Percentiles rank a stretch among this genome's conserved stretches.
Conservation (phyloP, 2,113 vertebrate genomes). For the Speoplatyrhinus poulsoni region DNA sequence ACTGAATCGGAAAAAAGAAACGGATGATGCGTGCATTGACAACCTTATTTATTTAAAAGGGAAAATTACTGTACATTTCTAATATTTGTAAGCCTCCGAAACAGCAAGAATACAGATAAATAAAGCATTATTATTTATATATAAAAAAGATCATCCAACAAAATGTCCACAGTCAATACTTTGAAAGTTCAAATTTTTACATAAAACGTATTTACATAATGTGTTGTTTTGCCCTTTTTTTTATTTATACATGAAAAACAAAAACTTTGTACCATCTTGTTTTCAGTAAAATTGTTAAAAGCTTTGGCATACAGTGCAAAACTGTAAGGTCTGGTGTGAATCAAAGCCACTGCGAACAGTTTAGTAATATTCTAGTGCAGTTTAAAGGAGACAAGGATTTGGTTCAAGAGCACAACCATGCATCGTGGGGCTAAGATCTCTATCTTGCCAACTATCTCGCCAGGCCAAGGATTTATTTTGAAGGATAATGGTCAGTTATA, state of each 20-base stretch:
- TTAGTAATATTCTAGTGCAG: conserved; percentile 62
- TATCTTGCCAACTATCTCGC: too few species aligned
- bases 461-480: too few species aligned
- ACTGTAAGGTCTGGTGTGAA: conserved; percentile 36
- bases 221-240: conserved; percentile 66
- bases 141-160: conserved; percentile 47
- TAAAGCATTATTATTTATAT: conserved; percentile 78
- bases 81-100: conserved; percentile 72
- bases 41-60: conserved; percentile 81
- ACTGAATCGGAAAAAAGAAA: background rate
- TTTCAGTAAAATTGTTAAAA: conserved; percentile 50
- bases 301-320: conserved; percentile 70
- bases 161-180: conserved; percentile 72
- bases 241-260: conserved; percentile 65
- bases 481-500: too few species aligned
- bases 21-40: conserved; percentile 17
- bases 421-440: too few species aligned
- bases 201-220: conserved; percentile 86
- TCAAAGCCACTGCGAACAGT: conserved; percentile 2
- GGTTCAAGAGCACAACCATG: background rate
- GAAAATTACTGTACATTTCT: conserved; percentile 60
- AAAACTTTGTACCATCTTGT: conserved; percentile 61
- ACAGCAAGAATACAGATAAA: conserved; percentile 85
- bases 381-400: conserved; percentile 23
- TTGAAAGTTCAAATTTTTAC: conserved; percentile 87